Percentiles rank a stretch among this genome's conserved stretches.
phyloP scores from a whole-genome alignment of 2,113 vertebrate species.

The Prochilodus magdalenae region DNA sequence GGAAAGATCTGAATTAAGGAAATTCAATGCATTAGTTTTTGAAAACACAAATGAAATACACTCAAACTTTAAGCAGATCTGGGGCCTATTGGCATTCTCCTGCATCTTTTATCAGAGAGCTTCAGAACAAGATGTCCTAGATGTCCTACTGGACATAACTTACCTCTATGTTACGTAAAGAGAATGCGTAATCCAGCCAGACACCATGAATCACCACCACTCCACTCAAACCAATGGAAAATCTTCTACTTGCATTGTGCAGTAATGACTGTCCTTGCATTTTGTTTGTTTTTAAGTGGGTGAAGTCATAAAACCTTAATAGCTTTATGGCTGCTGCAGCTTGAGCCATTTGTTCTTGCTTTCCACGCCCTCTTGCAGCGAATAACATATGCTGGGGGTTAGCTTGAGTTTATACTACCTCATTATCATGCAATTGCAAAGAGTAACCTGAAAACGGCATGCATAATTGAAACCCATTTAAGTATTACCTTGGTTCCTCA shows the following conservation, averaged over 20 bases:
- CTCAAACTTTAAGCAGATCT: no score
- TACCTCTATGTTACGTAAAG: background rate
- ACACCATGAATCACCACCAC: background rate
- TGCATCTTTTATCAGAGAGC: background rate
- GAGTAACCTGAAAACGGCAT: background rate
- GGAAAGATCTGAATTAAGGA: no score
- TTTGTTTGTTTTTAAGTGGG: conserved; percentile 14
- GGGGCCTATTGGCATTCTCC: background rate
- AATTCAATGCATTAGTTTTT: no score
- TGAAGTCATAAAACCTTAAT: conserved; percentile 23
- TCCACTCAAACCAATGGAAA: background rate
- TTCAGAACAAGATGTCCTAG: background rate
- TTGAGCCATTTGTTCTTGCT: background rate
- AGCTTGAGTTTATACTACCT: background rate
- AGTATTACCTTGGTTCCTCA: background rate
- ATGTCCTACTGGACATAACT: background rate
- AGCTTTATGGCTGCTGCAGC: background rate
- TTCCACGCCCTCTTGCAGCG: background rate
- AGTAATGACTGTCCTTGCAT: conserved; percentile 10
- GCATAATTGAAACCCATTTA: background rate
- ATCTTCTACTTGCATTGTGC: background rate
- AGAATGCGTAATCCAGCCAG: background rate
- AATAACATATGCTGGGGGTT: background rate
- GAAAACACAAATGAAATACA: no score
- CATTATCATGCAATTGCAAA: conserved; percentile 15